Conservation (phyloP, 2,888 invertebrate genomes). For the Bellardia bayeri region DNA sequence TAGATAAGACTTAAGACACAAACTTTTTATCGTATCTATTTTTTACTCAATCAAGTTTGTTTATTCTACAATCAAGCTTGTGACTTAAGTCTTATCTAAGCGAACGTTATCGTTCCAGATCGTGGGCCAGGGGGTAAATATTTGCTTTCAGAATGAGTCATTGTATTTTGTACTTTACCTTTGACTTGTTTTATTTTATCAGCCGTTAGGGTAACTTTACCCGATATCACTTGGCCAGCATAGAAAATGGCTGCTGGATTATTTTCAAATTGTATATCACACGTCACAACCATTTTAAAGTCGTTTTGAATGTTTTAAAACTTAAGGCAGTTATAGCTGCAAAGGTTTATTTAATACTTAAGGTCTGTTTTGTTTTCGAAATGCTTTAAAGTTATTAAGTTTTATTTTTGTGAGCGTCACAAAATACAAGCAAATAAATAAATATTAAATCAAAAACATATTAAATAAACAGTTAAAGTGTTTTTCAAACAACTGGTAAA, state of each 20-base stretch:
- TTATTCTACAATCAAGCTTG: too few relatives aligned
- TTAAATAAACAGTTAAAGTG: constrained; percentile 3
- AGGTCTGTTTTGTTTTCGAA: constrained; percentile 25
- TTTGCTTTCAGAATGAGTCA: constrained; percentile 33
- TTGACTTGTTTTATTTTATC: constrained; percentile 76
- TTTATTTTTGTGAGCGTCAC: not conserved
- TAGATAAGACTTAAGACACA: too few relatives aligned
- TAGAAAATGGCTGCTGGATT: constrained; percentile 80
- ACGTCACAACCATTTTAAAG: constrained; percentile 77
- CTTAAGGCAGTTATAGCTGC: not conserved
- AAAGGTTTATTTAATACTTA: constrained; percentile 27
- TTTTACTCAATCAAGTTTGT: too few relatives aligned
- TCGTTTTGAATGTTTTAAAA: too few relatives aligned
- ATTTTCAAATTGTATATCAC: constrained; percentile 80
- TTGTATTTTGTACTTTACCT: constrained; percentile 49
- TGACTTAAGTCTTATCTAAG: too few relatives aligned
- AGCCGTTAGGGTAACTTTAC: constrained; percentile 76
- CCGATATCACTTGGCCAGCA: constrained; percentile 80
- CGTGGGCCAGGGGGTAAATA: too few relatives aligned
- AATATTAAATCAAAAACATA: not conserved
- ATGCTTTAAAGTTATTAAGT: constrained; percentile 14
- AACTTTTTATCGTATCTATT: too few relatives aligned
- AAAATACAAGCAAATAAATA: constrained; percentile 26
- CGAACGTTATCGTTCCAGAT: too few relatives aligned
- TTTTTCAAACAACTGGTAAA: constrained; percentile 8